A percentile compares a stretch with the other conserved stretches of the same genome.
Conservation (phyloP, 2,888 invertebrate species). For the Stenodera caucasica region DNA sequence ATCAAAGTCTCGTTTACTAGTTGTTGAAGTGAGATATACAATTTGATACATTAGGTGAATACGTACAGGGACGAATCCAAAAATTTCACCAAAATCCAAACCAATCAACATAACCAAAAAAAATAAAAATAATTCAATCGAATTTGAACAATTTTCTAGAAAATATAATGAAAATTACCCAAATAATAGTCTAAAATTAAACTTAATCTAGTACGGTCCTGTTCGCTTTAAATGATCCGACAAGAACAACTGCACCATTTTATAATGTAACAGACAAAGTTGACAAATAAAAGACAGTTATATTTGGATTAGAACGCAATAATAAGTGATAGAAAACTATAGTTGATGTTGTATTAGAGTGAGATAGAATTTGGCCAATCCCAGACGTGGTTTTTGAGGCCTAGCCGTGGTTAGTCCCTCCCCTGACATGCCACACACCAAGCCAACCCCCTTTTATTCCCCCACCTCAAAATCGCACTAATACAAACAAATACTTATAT, state of each 20-base stretch:
- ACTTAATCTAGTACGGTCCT: constrained; percentile 11
- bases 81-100: constrained; percentile 45
- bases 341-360: constrained; percentile 33
- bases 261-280: neutral
- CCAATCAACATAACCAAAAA: neutral
- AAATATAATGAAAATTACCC: neutral
- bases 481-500: constrained; percentile 13
- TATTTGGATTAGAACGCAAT: constrained; percentile 11
- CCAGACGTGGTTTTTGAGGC: constrained; percentile 58
- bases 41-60: constrained; percentile 44
- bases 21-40: constrained; percentile 44
- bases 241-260: neutral
- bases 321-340: constrained; percentile 13
- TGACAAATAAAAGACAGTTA: neutral
- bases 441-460: constrained; percentile 47
- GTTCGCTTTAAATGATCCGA: constrained; percentile 5
- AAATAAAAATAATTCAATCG: too few species aligned
- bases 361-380: constrained; percentile 55
- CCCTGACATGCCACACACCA: constrained; percentile 56
- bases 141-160: too few species aligned
- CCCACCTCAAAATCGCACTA: constrained; percentile 32
- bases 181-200: neutral
- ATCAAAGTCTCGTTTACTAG: constrained; percentile 38
- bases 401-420: constrained; percentile 57
- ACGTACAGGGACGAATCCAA: constrained; percentile 47